Base-by-base conservation (phyloP, 2,888 invertebrate genomes). In the Scaptodrosophila latifasciaeformis region DNA sequence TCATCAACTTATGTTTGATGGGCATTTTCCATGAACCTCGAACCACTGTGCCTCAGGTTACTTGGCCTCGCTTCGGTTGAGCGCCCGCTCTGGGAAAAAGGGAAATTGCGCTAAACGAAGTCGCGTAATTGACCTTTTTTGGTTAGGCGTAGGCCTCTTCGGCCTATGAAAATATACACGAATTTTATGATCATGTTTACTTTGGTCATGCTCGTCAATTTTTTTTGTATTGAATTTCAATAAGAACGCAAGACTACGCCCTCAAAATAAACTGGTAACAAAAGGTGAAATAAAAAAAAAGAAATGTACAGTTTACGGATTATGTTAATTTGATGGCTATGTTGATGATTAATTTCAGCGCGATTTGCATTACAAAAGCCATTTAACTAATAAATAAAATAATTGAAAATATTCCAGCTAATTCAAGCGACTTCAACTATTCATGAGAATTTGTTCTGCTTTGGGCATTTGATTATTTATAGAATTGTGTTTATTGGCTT, bases 121-220 rank as follows among this genome's bases (percentile, higher is more conserved):
- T 76, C 77, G 76, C 64, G 49, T 55, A 76, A 72, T 76, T 78
- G 76, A 72, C 76, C 72, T 72, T 79, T 72, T 76, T 71, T 43
- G 69, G 18, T 13, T 6, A 2, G 37, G 37, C 15, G 2, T 0
- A 13, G 12, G 63, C 54, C 24, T 59, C 27, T 27, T 6, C 5
- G 5, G 27, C 27, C 31, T 3, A 31, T 2, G 47, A 29, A 27
- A 40, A 59, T 52, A 40, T n/a, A n/a, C n/a, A n/a, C n/a, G n/a
- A n/a, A n/a, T n/a, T n/a, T n/a, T n/a, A 37, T 17, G 17, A 37
- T 5, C 13, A 37, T 17, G 13, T 37, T 13, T 37, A 15, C 10
- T 18, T 17, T 17, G 37, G 13, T 17, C 13, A n/a, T n/a, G n/a
- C n/a, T n/a, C n/a, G n/a, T n/a, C n/a, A n/a, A n/a, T n/a, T n/a